A percentile compares a stretch with the other conserved stretches of the same genome.
phyloP scores from a whole-genome alignment of 2,113 vertebrate species.

The Anarrhichthys ocellatus region DNA sequence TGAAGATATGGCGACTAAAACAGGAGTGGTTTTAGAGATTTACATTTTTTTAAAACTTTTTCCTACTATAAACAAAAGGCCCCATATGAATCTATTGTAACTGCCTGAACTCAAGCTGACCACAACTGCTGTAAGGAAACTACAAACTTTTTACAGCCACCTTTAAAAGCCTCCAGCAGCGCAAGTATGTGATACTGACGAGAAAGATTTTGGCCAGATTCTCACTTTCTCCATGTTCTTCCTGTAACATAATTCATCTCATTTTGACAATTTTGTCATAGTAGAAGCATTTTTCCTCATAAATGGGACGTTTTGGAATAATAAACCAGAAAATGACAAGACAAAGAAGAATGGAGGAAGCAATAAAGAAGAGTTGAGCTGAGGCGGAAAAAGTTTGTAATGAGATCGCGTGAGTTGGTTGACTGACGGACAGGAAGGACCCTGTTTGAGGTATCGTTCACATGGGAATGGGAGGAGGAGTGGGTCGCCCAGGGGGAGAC shows the following conservation, averaged over 20 bases:
- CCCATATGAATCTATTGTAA: neutral
- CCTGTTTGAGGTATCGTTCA: conserved; percentile 53
- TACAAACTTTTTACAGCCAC: conserved; percentile 17
- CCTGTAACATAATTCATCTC: neutral
- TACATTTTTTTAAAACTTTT: neutral
- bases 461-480: conserved; percentile 72
- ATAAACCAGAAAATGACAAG: neutral
- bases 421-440: conserved; percentile 45
- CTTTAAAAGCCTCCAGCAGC: neutral
- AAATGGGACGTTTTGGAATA: neutral
- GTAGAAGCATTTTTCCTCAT: neutral
- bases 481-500: conserved; percentile 53
- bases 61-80: neutral
- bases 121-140: conserved; percentile 10
- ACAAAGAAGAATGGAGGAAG: neutral
- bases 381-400: neutral
- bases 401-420: conserved; percentile 22
- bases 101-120: neutral
- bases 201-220: neutral
- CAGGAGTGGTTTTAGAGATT: neutral
- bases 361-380: neutral
- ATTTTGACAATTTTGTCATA: neutral
- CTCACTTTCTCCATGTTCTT: neutral
- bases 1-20: neutral
- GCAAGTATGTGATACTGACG: neutral